Percentiles rank a stretch among this genome's conserved stretches.
phyloP scores from a whole-genome alignment of 2,797 vertebrate genomes.

The Pantherophis alleghaniensis region DNA sequence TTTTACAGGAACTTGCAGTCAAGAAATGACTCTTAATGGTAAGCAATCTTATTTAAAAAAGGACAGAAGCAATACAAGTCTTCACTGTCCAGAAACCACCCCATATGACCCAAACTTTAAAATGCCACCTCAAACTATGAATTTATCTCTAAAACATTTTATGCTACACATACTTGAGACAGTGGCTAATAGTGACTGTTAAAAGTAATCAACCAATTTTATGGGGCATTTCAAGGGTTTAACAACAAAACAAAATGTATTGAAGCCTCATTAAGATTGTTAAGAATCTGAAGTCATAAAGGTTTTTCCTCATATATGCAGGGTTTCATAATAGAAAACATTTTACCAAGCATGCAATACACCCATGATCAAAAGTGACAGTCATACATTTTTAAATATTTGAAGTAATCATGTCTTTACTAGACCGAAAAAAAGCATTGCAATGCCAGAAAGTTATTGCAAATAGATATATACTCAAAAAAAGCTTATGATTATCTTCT shows the following conservation, averaged over 20 bases:
- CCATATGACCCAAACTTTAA: not conserved
- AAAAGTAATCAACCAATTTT: not conserved
- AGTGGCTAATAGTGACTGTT: not conserved
- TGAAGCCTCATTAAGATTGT: not conserved
- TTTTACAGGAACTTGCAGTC: conserved; percentile 4
- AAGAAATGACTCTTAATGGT: conserved; percentile 25
- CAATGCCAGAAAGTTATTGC: not conserved
- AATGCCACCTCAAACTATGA: not conserved
- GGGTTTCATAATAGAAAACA: not conserved
- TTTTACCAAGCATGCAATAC: not conserved
- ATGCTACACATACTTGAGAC: not conserved
- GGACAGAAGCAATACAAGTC: not conserved
- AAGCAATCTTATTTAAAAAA: not conserved
- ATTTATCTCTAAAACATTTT: not conserved
- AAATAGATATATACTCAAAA: not conserved
- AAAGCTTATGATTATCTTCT: not conserved
- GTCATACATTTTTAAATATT: not conserved
- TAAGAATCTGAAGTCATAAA: not conserved
- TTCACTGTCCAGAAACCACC: not conserved
- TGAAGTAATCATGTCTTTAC: not conserved
- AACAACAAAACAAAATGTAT: not conserved
- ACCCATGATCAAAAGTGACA: not conserved
- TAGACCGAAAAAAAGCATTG: not conserved
- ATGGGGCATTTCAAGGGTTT: not conserved
- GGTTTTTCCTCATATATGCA: not conserved